These are phyloP conservation scores for Dione vanillae DNA, from an alignment of 2,888 invertebrate species.

Conservation along the genomic window DNA sequence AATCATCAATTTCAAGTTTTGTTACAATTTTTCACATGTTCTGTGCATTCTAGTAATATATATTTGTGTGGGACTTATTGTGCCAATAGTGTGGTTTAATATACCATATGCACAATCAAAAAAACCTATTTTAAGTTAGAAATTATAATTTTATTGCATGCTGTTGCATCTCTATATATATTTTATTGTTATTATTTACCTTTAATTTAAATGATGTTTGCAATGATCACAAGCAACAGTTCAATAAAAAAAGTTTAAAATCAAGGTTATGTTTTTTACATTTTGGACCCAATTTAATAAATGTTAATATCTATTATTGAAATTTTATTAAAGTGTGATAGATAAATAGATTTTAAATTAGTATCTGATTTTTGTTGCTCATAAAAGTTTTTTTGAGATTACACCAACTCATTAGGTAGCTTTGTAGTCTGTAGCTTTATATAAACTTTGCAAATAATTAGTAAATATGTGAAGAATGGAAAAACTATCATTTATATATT, in stretches of 20 bases:
- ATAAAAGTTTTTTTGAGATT: conserved; percentile 4
- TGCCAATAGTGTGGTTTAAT: conserved; percentile 63
- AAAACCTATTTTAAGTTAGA: conserved; percentile 66
- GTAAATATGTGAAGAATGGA: conserved; percentile 5
- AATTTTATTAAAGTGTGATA: not conserved
- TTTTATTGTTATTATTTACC: conserved; percentile 70
- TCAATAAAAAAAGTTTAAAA: not conserved
- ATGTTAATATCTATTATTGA: not conserved
- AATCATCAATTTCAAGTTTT: not conserved
- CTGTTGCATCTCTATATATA: conserved; percentile 76
- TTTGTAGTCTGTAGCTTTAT: too few relatives aligned
- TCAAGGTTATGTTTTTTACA: not conserved
- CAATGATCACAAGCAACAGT: conserved; percentile 16
- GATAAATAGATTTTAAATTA: not conserved
- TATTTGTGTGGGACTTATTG: conserved; percentile 34
- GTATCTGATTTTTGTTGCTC: not conserved
- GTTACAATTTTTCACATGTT: conserved; percentile 11
- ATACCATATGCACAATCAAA: conserved; percentile 66
- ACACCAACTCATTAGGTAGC: not conserved
- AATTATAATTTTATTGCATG: conserved; percentile 77
- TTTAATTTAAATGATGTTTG: conserved; percentile 16
- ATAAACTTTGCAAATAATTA: too few relatives aligned
- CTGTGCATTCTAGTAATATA: not conserved
- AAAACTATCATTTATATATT: not conserved
- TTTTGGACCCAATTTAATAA: conserved; percentile 22